phyloP scores from a whole-genome alignment of 2,888 invertebrate species.

The Seladonia tumulorum region DNA sequence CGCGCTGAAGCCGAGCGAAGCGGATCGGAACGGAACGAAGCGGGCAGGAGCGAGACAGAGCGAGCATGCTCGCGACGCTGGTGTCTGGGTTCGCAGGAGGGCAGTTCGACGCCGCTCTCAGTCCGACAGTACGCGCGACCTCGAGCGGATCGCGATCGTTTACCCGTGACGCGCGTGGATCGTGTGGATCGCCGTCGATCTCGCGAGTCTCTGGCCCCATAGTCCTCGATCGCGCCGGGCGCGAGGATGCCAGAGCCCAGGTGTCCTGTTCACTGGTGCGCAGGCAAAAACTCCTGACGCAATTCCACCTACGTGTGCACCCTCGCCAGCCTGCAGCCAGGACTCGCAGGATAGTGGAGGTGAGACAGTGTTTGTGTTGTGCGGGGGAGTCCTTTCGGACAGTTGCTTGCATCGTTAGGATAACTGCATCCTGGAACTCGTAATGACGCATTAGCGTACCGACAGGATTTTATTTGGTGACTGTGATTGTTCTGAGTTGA shows the following conservation, averaged over 20 bases:
- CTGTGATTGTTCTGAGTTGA: neutral
- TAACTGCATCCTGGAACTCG: neutral
- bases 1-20: neutral
- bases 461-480: neutral
- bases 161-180: conserved; percentile 27
- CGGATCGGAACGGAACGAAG: neutral
- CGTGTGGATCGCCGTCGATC: conserved; percentile 8
- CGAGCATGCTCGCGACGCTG: conserved; percentile 69
- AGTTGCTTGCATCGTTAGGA: conserved; percentile 13
- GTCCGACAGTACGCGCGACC: conserved; percentile 79
- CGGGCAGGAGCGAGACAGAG: neutral
- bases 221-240: conserved; percentile 11
- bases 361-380: conserved; percentile 5
- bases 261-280: neutral
- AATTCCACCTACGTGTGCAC: neutral
- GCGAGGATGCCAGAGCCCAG: conserved; percentile 12
- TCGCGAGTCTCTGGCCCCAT: conserved; percentile 13
- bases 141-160: conserved; percentile 69
- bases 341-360: conserved; percentile 14
- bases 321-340: neutral
- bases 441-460: neutral
- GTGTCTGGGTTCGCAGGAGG: conserved; percentile 72
- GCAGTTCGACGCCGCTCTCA: conserved; percentile 72
- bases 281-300: neutral
- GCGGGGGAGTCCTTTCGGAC: conserved; percentile 25